Base-by-base conservation (phyloP, 2,113 vertebrate species). In the Rhea americana region DNA sequence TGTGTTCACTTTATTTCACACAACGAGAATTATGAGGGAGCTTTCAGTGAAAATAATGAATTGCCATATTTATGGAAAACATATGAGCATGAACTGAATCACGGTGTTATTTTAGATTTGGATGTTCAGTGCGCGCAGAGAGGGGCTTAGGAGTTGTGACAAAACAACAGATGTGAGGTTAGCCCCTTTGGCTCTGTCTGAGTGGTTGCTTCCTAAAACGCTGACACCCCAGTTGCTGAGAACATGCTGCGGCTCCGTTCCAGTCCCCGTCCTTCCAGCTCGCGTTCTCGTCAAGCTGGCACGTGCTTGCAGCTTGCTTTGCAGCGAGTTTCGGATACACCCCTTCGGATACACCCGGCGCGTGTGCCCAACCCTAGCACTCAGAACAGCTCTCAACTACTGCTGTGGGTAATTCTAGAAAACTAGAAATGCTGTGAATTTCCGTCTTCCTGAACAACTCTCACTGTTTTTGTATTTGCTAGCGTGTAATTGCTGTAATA, bases 161-260 rank as follows among this genome's bases (percentile, higher is more conserved):
- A 96, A 96, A 95, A 92, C 89, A 95, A 90, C 96, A 95, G 95
- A 92, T 96, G 95, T 79, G 89, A 95, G 83, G 92, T 95, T 94
- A 93, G 93, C 77, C 89, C 86, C 92, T 90, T 94, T 94, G 88
- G 80, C 95, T 90, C 83, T 89, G 39, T 87, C 73, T 90, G 26
- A 95, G 87, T 79, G 91, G 81, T 90, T 87, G 45, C 0, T 0
- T 92, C 96, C 75, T 94, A 39, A 94, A 94, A 93, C 84, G 48
- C 53, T 63, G 48, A 53, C 86, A 71, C 88, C 86, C 66, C 62
- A 61, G 77, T 92, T 92, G 92, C 25, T 96, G 73, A 73, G 81
- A 91, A 90, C 28, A 76, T 83, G 51, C 56, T 32, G 65, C 78
- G 81, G 70, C 70, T 4, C 48, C 24, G 4, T 0, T 90, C 83